Conservation (phyloP, 2,888 invertebrate species). For the Linnaemya vulpina region DNA sequence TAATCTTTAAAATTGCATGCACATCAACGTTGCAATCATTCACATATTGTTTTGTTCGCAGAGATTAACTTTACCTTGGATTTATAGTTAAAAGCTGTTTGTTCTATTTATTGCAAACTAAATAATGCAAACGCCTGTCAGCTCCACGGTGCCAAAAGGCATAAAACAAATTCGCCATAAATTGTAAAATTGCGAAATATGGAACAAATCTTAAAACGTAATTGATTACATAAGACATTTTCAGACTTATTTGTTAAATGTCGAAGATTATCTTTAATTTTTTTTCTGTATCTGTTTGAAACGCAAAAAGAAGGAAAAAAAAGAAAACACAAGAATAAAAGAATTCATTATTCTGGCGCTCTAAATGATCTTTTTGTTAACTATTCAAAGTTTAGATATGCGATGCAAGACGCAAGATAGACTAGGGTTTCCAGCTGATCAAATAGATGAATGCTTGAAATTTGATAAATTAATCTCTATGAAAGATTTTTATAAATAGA, state of each 20-base stretch:
- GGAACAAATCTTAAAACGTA: conserved; percentile 21
- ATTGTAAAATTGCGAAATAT: conserved; percentile 23
- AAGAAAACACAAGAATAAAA: conserved; percentile 45
- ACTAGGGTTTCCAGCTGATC: conserved; percentile 20
- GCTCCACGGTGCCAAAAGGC: background rate
- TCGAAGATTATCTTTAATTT: conserved; percentile 61
- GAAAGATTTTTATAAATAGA: too few relatives aligned
- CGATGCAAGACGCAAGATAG: conserved; percentile 11
- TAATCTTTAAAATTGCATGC: too few relatives aligned
- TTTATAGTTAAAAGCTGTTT: background rate
- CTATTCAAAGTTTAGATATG: conserved; percentile 45
- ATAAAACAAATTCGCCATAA: conserved; percentile 1
- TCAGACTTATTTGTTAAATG: conserved; percentile 45
- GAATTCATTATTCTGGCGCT: conserved; percentile 64
- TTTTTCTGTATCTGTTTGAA: conserved; percentile 28
- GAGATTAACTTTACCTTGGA: background rate
- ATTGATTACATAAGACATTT: conserved; percentile 37
- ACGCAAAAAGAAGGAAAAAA: conserved; percentile 14
- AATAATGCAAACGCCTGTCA: background rate
- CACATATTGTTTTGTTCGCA: background rate
- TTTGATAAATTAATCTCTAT: too few relatives aligned
- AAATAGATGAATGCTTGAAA: too few relatives aligned
- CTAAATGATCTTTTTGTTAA: conserved; percentile 49
- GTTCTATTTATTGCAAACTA: background rate
- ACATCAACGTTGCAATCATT: background rate